Base-by-base conservation (phyloP, 2,113 vertebrate species). In the Indri indri region DNA sequence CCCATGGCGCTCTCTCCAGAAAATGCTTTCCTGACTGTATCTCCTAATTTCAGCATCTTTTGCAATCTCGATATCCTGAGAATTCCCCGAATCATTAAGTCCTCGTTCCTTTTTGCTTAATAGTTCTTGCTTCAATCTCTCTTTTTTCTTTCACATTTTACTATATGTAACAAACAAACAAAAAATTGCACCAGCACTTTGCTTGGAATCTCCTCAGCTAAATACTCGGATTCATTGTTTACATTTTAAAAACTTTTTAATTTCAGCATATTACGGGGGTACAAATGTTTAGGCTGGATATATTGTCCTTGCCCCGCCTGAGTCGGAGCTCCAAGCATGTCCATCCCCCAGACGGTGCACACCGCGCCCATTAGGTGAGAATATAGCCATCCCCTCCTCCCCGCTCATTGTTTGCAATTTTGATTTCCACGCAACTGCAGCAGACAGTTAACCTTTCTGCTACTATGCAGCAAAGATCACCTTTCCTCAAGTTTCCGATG, bases 391-490 rank as follows among this genome's bases (percentile, higher is more conserved):
- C 17, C 17, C 17, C 52, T 16, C 17, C 17, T 20, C 17, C 52
- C 52, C 52, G 5, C 17, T 50, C 30, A 11, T 50, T 20, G 74
- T 50, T 32, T 3, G 5, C 9, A 10, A 10, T 50, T 34, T 50
- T 12, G 45, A 17, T 50, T 32, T 77, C 8, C 30, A 50, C 16
- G 8, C 5, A 34, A 50, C 2, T 20, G 45, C 74, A 50, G 30
- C 37, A 34, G 30, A 34, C 45, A 77, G 17, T 17, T 20, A 20
- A 50, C 30, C 17, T 34, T 5, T 47, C 30, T 34, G 45, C 74
- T 50, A 13, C 2, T 34, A 3, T 20, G 16, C 10, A 17, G 17
- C 2, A 20, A 76, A 50, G 16, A 8, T 1, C 0, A 1, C 2
- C 74, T 77, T 50, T 20, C 45, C 74, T 50, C 2, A 11, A 6